Percentiles rank a stretch among this genome's conserved stretches.
Conservation (phyloP, 2,113 vertebrate species). For the Heterotilapia buettikoferi region DNA sequence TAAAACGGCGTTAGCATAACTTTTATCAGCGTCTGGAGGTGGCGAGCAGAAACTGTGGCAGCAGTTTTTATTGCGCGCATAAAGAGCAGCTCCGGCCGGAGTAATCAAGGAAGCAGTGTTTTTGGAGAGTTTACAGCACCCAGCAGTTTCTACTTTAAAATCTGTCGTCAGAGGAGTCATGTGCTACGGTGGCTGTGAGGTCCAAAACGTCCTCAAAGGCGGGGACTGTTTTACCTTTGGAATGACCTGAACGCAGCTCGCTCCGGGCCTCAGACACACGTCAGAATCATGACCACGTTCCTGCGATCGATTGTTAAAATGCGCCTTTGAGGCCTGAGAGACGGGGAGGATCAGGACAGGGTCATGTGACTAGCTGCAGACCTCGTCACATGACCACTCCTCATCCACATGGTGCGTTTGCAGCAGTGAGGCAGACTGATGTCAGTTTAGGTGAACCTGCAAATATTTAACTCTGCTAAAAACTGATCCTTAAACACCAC, state of each 20-base stretch:
- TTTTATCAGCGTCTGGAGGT: not conserved
- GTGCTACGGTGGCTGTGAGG: not conserved
- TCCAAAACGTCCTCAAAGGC: not conserved
- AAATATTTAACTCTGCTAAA: not conserved
- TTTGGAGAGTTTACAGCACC: not conserved
- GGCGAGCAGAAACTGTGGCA: not conserved
- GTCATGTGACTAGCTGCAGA: not conserved
- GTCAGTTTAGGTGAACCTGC: not conserved
- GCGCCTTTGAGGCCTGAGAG: not conserved
- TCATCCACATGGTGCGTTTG: rapidly evolving
- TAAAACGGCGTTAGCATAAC: not conserved
- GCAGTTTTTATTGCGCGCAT: not conserved
- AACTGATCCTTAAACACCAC: not conserved
- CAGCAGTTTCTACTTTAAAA: not conserved
- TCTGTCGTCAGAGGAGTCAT: not conserved
- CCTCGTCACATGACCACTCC: not conserved
- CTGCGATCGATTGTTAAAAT: not conserved
- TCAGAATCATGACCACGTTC: not conserved
- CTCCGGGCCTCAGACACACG: rapidly evolving
- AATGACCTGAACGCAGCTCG: not conserved
- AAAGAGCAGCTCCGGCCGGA: not conserved
- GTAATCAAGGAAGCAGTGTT: not conserved
- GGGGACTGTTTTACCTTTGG: rapidly evolving
- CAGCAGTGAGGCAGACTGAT: not conserved
- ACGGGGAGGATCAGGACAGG: not conserved